phyloP scores from a whole-genome alignment of 2,888 invertebrate genomes.

The Lasioglossum pauxillum region DNA sequence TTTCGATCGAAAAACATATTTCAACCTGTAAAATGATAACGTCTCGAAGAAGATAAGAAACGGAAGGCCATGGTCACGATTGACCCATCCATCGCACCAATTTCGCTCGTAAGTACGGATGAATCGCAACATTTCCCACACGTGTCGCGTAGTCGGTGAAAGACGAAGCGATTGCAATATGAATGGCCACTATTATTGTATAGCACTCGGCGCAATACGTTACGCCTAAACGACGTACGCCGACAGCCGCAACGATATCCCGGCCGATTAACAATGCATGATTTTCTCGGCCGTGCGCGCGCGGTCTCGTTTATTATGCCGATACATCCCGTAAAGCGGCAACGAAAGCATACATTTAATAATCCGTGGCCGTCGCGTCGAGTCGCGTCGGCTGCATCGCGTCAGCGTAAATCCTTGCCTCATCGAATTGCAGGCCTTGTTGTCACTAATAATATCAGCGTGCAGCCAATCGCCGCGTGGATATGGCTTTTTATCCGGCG shows the following conservation, averaged over 20 bases:
- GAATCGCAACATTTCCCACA: neutral
- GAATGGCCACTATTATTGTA: neutral
- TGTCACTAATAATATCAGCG: conserved; percentile 68
- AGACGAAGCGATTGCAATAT: neutral
- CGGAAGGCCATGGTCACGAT: neutral
- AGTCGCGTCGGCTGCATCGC: conserved; percentile 29
- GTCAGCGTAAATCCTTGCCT: conserved; percentile 45
- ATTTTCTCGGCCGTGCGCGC: conserved; percentile 42
- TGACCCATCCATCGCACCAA: neutral
- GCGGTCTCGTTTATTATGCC: conserved; percentile 70
- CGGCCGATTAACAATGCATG: conserved; percentile 11
- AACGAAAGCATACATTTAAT: conserved; percentile 72
- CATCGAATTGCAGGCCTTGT: conserved; percentile 54
- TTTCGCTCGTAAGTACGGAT: neutral
- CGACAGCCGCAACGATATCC: neutral
- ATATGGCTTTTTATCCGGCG: conserved; percentile 61
- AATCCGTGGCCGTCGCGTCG: conserved; percentile 56
- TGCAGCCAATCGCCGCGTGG: conserved; percentile 54
- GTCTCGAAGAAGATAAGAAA: neutral
- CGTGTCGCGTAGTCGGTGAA: neutral
- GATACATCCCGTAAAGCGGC: conserved; percentile 70
- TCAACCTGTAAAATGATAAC: too few relatives aligned
- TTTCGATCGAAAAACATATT: too few relatives aligned
- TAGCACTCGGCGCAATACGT: neutral
- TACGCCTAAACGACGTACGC: neutral